Base-by-base conservation (phyloP, 2,797 vertebrate species). In the Hypotaenidia okinawae region DNA sequence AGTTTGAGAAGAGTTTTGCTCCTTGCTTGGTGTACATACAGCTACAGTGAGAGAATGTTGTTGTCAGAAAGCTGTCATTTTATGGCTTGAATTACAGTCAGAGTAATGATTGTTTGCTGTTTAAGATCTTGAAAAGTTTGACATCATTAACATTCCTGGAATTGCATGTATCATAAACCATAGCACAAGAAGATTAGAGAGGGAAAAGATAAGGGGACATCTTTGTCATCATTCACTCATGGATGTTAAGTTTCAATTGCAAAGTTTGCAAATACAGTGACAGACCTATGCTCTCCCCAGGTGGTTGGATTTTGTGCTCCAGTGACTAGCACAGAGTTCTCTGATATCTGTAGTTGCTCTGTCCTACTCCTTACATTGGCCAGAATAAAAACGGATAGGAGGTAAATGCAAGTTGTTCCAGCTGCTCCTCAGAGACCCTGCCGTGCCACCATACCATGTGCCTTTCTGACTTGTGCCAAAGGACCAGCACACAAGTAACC, bases 121-220 rank as follows among this genome's bases (percentile, higher is more conserved):
- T 85, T 75, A 43, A n/a, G 39, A 83, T 92, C 68, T 77, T 76
- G 67, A 80, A 87, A 93, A 67, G n/a, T 52, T 87, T 87, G 79
- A 68, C 59, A 45, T 69, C 61, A 54, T 92, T 83, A 85, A 63
- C 61, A 79, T 89, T 93, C 78, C 45, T 80, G 25, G 57, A 90
- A 80, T 83, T 3, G 2, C 51, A 10, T n/a, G 9, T 45, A 13
- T 75, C 33, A 39, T 79, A 80, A 87, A 79, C 66, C 39, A 51
- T 2, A 41, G 59, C n/a, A n/a, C 1, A 13, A 62, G 57, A 89
- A 84, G 55, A 84, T 86, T 51, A 51, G 52, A 73, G 32, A 21
- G 45, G 37, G 49, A 43, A 70, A 76, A 66, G 57, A 19, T 52
- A 72, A 55, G 32, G 35, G 25, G n/a, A 35, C 41, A 13, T 67